Evolutionary conservation across 1,140 invertebrate species (phyloP).

Genomic region (Trachymyrmex cornetzi): DNA sequence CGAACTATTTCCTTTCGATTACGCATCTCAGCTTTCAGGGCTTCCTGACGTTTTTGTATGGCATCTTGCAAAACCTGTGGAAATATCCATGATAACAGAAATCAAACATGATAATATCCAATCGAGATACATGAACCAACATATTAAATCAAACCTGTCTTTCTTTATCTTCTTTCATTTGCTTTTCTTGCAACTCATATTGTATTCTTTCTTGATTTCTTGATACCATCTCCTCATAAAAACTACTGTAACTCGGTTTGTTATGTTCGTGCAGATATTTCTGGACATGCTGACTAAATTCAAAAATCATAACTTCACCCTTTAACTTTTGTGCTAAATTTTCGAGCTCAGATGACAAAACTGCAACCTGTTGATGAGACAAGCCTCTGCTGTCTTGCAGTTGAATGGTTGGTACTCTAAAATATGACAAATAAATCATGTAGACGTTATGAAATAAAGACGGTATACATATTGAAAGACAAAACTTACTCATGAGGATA

Average conservation of each 20-base stretch:
- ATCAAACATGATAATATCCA: constrained; percentile 25
- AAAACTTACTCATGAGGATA: constrained; percentile 91
- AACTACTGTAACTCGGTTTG: constrained; percentile 91
- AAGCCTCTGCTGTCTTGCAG: constrained; percentile 91
- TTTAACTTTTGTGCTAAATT: constrained; percentile 87
- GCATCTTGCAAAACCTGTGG: constrained; percentile 89
- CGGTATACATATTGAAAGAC: neutral
- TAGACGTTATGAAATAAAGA: neutral
- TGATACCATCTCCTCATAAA: constrained; percentile 94
- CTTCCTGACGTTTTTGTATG: constrained; percentile 90
- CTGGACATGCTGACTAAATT: constrained; percentile 90
- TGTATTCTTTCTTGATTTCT: constrained; percentile 89
- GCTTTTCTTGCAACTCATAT: constrained; percentile 88
- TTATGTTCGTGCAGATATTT: constrained; percentile 91
- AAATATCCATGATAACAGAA: constrained; percentile 13
- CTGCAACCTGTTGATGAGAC: constrained; percentile 88
- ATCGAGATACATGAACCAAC: neutral
- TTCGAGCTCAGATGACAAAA: constrained; percentile 88
- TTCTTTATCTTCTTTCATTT: constrained; percentile 89
- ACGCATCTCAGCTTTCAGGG: constrained; percentile 88
- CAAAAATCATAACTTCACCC: constrained; percentile 93
- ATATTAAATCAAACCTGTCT: constrained; percentile 78
- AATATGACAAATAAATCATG: constrained; percentile 30
- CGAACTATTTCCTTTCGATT: constrained; percentile 82
- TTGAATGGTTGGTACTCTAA: constrained; percentile 88